Conservation (phyloP, 2,797 vertebrate species). For the Malacoctenus gilli region DNA sequence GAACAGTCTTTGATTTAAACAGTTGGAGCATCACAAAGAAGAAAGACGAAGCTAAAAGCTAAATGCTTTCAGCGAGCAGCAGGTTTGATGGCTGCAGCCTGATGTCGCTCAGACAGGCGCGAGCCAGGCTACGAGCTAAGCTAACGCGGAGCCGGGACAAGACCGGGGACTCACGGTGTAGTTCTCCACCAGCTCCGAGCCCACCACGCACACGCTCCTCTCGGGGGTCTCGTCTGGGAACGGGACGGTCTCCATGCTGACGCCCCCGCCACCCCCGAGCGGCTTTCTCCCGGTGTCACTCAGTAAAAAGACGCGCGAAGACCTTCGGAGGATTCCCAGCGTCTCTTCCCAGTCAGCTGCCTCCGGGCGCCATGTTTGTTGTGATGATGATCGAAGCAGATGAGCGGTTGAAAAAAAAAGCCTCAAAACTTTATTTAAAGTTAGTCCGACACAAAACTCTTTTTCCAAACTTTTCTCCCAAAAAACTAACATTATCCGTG, state of each 20-base stretch:
- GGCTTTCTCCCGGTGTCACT: background rate
- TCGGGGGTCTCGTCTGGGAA: slow-evolving; percentile 79
- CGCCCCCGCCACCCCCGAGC: rapidly evolving
- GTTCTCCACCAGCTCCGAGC: slow-evolving; percentile 92
- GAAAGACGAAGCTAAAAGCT: too few species aligned
- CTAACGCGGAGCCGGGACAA: slow-evolving; percentile 11
- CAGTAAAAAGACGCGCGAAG: background rate
- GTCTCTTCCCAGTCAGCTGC: slow-evolving; percentile 3
- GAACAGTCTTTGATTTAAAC: too few species aligned
- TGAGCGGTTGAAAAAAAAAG: slow-evolving; percentile 43
- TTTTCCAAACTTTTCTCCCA: too few species aligned
- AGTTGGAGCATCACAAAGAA: too few species aligned
- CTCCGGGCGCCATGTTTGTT: slow-evolving; percentile 78
- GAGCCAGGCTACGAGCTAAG: slow-evolving; percentile 31
- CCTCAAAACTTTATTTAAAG: slow-evolving; percentile 70
- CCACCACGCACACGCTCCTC: slow-evolving; percentile 85
- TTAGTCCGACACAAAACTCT: background rate
- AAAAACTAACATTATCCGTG: too few species aligned
- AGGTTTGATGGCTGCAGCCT: too few species aligned
- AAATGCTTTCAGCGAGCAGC: too few species aligned
- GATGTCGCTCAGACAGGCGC: background rate
- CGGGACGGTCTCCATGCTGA: slow-evolving; percentile 68
- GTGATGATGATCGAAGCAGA: slow-evolving; percentile 56
- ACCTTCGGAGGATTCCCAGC: background rate
- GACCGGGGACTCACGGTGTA: slow-evolving; percentile 87